Percentiles rank a stretch among this genome's conserved stretches.
Evolutionary conservation across 2,888 invertebrate species (phyloP).

Genomic region (Didymodactylos carnosus): DNA sequence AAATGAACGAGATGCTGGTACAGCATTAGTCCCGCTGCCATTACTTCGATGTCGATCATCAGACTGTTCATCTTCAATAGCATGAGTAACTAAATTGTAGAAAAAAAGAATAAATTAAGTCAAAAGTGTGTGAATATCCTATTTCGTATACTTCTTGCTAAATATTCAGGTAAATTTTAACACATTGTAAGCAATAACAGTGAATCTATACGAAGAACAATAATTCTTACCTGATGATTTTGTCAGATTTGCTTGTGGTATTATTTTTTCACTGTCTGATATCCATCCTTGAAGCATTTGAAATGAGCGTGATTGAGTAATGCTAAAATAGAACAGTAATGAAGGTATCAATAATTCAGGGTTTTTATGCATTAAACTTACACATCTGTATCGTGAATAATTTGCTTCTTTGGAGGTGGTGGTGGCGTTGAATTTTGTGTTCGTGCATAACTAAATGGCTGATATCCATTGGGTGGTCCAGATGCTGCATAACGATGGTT

Average conservation of each 20-base stretch:
- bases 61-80: background rate
- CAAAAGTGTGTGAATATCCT: too few species aligned
- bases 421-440: background rate
- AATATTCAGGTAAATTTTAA: too few species aligned
- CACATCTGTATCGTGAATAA: constrained; percentile 2
- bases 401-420: background rate
- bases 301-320: constrained; percentile 14
- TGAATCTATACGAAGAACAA: too few species aligned
- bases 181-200: too few species aligned
- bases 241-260: background rate
- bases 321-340: background rate
- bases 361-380: background rate
- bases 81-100: background rate
- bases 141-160: too few species aligned
- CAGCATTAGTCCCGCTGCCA: background rate
- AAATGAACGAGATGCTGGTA: background rate
- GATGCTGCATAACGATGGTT: background rate
- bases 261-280: constrained; percentile 8
- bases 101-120: background rate
- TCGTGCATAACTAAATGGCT: background rate
- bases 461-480: background rate
- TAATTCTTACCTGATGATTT: too few species aligned
- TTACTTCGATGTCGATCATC: background rate
- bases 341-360: background rate
- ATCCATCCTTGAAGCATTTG: constrained; percentile 14